Base-by-base conservation (phyloP, 1,140 invertebrate genomes). In the Bombus terrestris region DNA sequence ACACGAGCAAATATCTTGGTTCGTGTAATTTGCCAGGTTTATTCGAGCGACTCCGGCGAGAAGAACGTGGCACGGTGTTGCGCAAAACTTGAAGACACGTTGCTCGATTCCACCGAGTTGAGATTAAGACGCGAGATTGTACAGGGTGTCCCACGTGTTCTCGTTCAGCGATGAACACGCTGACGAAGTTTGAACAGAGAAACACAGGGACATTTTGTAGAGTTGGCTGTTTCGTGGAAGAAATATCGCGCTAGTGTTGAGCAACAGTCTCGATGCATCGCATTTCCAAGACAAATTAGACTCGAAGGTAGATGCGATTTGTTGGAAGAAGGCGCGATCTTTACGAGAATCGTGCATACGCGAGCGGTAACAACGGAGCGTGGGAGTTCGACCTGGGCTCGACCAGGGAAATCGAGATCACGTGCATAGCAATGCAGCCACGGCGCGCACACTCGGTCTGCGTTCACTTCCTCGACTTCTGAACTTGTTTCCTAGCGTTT, bases 351-450 rank as follows among this genome's bases (percentile, higher is more conserved):
- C 84, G 84, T 81, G 84, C 66, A 85, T 74, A 81, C 71, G 84
- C 43, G 57, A 68, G 69, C 68, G 69, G 71, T 28, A 81, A 85
- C 59, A 81, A 69, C 59, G 43, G 79, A 87, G 86, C 86, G 86
- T 87, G 86, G 86, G 86, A 87, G 86, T 87, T 79, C 86, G 86
- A 87, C 86, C 75, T 74, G 82, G 43, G 35, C 81, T 77, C 73
- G 64, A 73, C 57, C 82, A 79, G 75, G 74, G 86, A 85, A 87
- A 87, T 87, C 82, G 81, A 85, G 86, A 87, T 87, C 86, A 87
- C 82, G 86, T 43, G 86, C 82, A 72, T 79, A 62, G 62, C 64
- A 71, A 83, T 73, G 59, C 68, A 64, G 28, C 69, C n/a, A 84
- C 75, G 47, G 69, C 74, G 43, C 53, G 66, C 64, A 8, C 39